A percentile compares a stretch with the other conserved stretches of the same genome.
Evolutionary conservation across 2,113 vertebrate species (phyloP).

Genomic region (Rhea americana): DNA sequence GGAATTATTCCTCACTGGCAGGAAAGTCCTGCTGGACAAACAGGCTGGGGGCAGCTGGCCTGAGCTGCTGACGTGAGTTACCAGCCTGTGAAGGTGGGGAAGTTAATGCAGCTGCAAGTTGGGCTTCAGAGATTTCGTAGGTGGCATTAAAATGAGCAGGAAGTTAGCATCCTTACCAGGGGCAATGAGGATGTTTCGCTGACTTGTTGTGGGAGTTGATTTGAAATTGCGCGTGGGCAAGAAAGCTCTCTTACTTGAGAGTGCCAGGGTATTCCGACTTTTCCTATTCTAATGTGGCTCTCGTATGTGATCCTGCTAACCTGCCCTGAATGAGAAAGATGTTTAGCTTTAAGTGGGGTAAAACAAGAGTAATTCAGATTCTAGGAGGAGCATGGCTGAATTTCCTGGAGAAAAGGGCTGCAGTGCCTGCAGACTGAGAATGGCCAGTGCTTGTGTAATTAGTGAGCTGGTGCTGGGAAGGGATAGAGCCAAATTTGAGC

Average conservation of each 20-base stretch:
- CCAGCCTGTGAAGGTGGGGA: accelerated
- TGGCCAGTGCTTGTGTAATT: no score
- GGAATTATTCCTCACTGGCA: background rate
- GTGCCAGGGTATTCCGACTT: background rate
- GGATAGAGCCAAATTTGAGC: background rate
- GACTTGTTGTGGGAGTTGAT: background rate
- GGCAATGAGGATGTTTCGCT: background rate
- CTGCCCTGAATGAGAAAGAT: background rate
- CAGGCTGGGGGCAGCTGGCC: background rate
- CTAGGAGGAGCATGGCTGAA: background rate
- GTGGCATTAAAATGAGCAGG: background rate
- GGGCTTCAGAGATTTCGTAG: background rate
- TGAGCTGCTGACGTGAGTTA: accelerated
- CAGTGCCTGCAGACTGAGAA: accelerated
- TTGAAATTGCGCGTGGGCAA: accelerated
- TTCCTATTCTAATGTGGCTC: accelerated
- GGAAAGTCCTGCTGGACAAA: background rate
- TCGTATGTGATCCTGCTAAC: background rate
- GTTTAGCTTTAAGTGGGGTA: background rate
- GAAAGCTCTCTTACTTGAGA: background rate
- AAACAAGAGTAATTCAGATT: background rate
- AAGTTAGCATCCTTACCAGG: accelerated
- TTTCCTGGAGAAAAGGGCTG: background rate
- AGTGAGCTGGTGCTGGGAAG: background rate
- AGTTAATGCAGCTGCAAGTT: background rate